Evolutionary conservation across 2,113 vertebrate genomes (phyloP).

Genomic region (Willisornis vidua): DNA sequence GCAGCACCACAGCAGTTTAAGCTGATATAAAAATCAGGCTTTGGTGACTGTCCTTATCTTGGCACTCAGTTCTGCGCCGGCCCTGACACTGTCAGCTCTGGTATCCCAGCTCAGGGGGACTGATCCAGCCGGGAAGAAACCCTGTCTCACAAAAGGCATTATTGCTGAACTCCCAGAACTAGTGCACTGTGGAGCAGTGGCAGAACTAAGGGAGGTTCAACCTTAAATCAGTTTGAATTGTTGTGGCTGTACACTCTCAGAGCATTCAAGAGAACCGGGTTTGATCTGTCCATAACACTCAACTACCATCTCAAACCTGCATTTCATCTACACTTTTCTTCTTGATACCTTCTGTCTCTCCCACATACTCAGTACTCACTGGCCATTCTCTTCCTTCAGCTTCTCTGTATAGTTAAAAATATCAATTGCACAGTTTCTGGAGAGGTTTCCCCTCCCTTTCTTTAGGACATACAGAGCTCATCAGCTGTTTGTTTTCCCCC

Average conservation of each 20-base stretch:
- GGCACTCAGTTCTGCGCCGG: neutral
- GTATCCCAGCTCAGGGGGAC: neutral
- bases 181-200: neutral
- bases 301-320: neutral
- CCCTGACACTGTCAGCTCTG: neutral
- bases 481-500: neutral
- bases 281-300: neutral
- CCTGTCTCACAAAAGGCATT: neutral
- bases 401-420: neutral
- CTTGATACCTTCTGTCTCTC: neutral
- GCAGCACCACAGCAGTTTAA: neutral
- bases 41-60: neutral
- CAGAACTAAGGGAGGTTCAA: neutral
- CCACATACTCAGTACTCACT: neutral
- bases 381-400: neutral
- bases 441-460: neutral
- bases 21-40: neutral
- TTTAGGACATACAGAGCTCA: neutral
- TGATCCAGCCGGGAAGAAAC: neutral
- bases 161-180: neutral
- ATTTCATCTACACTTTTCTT: neutral
- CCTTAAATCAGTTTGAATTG: neutral
- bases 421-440: neutral
- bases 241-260: neutral
- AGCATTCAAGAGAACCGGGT: neutral